Evolutionary conservation across 2,888 invertebrate genomes (phyloP), one percentile per base, ranked within the genome.

Genomic region (Tinea semifulvella): DNA sequence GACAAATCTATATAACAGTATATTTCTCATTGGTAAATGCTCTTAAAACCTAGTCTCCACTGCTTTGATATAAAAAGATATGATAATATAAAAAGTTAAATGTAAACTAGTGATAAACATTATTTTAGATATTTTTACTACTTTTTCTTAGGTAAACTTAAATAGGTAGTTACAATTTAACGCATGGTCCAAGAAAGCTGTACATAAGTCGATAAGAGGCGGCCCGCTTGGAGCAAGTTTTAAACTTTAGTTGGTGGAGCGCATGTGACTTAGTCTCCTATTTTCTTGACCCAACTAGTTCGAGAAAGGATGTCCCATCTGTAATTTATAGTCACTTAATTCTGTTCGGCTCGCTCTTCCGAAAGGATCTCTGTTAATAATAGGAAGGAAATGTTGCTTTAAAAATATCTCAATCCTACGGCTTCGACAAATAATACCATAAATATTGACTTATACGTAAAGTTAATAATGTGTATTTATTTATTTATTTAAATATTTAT

Each of bases 201-300:
- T 19, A 13, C 19, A 26, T 44, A 31, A 51, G 43, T 49, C 49
- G 48, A 48, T 51, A 59, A 63, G 58, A 56, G 54, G 52, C 49
- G 56, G 58, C 60, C 60, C 61, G 63, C 57, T 52, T 56, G 57
- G 58, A 56, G 59, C 62, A 54, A 59, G 53, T 57, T 55, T 48
- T 25, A 56, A 66, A 67, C 66, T 65, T 65, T 58, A 53, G 53
- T 60, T 58, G 53, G 55, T 51, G 54, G 43, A 31, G 31, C 43
- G 43, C 48, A 42, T 45, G 43, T 47, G 46, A 47, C 57, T 57
- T 60, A 58, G 58, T 57, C 53, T 56, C 57, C 48, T 60, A 60
- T 60, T 63, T 62, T 57, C 60, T 28, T 58, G 57, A 57, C 56
- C 58, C 57, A 53, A 56, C 56, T 57, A 62, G 52, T 63, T 62